These are phyloP conservation scores for Mythimna impura DNA, from an alignment of 2,888 invertebrate species.

Conservation along the genomic window DNA sequence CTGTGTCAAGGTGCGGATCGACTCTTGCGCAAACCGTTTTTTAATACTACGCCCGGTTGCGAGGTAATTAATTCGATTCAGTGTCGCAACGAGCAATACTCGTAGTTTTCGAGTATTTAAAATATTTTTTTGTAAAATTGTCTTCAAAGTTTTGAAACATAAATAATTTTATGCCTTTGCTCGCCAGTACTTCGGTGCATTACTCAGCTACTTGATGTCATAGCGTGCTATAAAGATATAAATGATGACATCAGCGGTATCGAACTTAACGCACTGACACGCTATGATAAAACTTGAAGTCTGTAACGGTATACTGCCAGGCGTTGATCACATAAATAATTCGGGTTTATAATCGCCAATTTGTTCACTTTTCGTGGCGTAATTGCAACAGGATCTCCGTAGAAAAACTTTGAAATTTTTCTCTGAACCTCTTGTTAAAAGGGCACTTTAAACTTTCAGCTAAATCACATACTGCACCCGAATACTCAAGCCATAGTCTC, in stretches of 20 bases:
- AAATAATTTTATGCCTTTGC: conserved; percentile 20
- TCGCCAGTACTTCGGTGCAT: conserved; percentile 31
- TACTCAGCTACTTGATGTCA: conserved; percentile 61
- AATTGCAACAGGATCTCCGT: conserved; percentile 12
- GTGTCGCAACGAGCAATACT: conserved; percentile 87
- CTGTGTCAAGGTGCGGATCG: conserved; percentile 90
- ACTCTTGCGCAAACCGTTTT: conserved; percentile 89
- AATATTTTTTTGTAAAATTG: conserved; percentile 62
- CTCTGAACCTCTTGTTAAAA: background rate
- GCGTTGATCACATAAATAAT: conserved; percentile 22
- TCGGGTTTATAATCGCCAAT: conserved; percentile 7
- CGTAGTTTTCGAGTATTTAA: conserved; percentile 81
- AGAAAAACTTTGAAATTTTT: background rate
- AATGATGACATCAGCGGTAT: conserved; percentile 61
- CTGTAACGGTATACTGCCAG: conserved; percentile 26
- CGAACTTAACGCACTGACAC: conserved; percentile 44
- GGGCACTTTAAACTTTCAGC: background rate
- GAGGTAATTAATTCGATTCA: conserved; percentile 90
- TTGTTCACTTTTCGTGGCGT: conserved; percentile 17
- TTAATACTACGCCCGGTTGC: conserved; percentile 89
- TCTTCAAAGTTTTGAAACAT: conserved; percentile 57
- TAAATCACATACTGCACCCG: background rate
- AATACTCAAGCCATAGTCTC: background rate
- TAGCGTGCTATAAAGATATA: conserved; percentile 48
- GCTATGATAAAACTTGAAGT: conserved; percentile 35